These are phyloP conservation scores for Euplexia lucipara DNA, from an alignment of 2,888 invertebrate genomes.

Conservation along the genomic window DNA sequence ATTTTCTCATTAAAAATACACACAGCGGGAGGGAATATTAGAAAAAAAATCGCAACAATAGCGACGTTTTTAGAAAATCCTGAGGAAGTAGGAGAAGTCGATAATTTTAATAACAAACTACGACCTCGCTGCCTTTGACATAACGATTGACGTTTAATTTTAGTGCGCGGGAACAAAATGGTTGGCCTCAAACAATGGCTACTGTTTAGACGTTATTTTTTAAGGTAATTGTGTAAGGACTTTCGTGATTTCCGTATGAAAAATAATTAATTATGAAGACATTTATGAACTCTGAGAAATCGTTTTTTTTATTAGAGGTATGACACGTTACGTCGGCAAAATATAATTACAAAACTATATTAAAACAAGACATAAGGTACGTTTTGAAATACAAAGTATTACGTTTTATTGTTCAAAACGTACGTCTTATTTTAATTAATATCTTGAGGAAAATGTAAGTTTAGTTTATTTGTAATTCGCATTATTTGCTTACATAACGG, in stretches of 20 bases:
- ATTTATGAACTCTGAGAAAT: neutral
- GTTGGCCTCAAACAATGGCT: conserved; percentile 69
- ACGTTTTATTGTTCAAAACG: no score
- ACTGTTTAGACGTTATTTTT: conserved; percentile 65
- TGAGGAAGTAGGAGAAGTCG: conserved; percentile 78
- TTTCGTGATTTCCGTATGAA: neutral
- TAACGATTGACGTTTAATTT: conserved; percentile 89
- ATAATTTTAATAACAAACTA: conserved; percentile 88
- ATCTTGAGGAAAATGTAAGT: no score
- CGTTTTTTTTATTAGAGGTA: neutral
- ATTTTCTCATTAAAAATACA: conserved; percentile 50
- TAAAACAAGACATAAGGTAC: no score
- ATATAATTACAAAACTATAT: neutral
- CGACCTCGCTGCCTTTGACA: conserved; percentile 79
- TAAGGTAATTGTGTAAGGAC: conserved; percentile 15
- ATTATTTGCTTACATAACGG: conserved; percentile 3
- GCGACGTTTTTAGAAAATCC: conserved; percentile 80
- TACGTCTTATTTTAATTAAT: no score
- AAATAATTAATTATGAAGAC: neutral
- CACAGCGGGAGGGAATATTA: conserved; percentile 60
- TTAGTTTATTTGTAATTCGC: no score
- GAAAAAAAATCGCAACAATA: conserved; percentile 69
- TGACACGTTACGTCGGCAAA: no score
- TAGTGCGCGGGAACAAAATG: conserved; percentile 80
- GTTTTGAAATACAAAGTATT: neutral